A percentile compares a stretch with the other conserved stretches of the same genome.
Conservation (phyloP, 2,888 invertebrate species). For the Galeopsomyia nigrocyanea region DNA sequence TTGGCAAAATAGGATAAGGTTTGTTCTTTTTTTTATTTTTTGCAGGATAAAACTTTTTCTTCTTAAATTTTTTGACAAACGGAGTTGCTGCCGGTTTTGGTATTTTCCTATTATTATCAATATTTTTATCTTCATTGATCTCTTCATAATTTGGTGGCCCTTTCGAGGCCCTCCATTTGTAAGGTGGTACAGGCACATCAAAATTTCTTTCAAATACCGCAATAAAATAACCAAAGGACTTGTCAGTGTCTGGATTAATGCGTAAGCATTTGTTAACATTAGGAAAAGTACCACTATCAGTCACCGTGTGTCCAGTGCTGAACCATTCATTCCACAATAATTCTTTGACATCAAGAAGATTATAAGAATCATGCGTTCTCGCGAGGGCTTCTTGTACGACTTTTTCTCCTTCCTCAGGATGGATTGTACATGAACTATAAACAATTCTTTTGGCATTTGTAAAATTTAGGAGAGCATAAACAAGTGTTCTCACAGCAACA, state of each 20-base stretch:
- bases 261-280: constrained; percentile 77
- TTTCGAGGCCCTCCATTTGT: background rate
- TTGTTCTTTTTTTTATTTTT: too few relatives aligned
- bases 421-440: constrained; percentile 96
- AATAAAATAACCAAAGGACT: constrained; percentile 95
- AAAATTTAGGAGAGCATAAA: constrained; percentile 87
- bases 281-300: too few relatives aligned
- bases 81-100: too few relatives aligned
- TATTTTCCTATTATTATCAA: too few relatives aligned
- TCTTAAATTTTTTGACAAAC: too few relatives aligned
- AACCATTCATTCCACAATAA: constrained; percentile 69
- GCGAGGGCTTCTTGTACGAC: constrained; percentile 81
- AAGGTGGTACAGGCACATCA: constrained; percentile 56
- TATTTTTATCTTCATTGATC: too few relatives aligned
- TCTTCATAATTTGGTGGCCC: too few relatives aligned
- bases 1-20: too few relatives aligned
- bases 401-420: constrained; percentile 92
- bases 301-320: too few relatives aligned
- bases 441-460: constrained; percentile 88
- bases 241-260: constrained; percentile 80
- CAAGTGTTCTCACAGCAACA: constrained; percentile 75
- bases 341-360: constrained; percentile 75
- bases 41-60: too few relatives aligned
- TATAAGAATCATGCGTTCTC: constrained; percentile 69
- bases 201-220: constrained; percentile 83